Base-by-base conservation (phyloP, 2,888 invertebrate genomes). In the Metacarcinus magister region DNA sequence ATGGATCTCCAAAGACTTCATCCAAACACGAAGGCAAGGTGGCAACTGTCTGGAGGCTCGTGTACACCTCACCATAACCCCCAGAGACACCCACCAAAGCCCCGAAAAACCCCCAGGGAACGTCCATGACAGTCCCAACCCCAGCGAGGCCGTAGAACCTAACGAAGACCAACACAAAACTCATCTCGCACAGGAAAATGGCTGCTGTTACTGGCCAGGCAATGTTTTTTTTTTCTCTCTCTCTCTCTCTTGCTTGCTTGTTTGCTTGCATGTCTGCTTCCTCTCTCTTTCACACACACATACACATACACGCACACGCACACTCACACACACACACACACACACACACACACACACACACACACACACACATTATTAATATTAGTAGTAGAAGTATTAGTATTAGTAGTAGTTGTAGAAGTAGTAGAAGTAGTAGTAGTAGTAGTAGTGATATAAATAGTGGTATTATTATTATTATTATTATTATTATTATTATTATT, bases 81-180 rank as follows among this genome's bases (percentile, higher is more conserved):
- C 67, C 0, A 23, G n/a, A 19, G 23, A n/a, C 54, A n/a, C n/a
- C 67, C 3, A 23, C 23, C 23, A 67, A 67, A 67, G 67, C 67
- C n/a, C 19, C n/a, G 67, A 7, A n/a, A n/a, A 67, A 67, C 67
- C 67, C 23, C 67, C 7, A n/a, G 67, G 67, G n/a, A 67, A 23
- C 67, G n/a, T 67, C 67, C 67, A 23, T n/a, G n/a, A 67, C 67
- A 67, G 67, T 67, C 19, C 19, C 23, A 67, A 23, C 19, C n/a
- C 67, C 23, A 23, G 67, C 67, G 8, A n/a, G n/a, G n/a, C 67
- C 67, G 67, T n/a, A n/a, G 67, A 67, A 67, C 67, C 67, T 67
- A 67, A 67, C 67, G 67, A 67, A 67, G 67, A 67, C 67, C 67
- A 67, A 67, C 67, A 67, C 67, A 67, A 67, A 67, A 67, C 67